A percentile compares a stretch with the other conserved stretches of the same genome.
These are phyloP conservation scores for Melolontha melolontha DNA, from an alignment of 2,888 invertebrate species.

Conservation along the genomic window DNA sequence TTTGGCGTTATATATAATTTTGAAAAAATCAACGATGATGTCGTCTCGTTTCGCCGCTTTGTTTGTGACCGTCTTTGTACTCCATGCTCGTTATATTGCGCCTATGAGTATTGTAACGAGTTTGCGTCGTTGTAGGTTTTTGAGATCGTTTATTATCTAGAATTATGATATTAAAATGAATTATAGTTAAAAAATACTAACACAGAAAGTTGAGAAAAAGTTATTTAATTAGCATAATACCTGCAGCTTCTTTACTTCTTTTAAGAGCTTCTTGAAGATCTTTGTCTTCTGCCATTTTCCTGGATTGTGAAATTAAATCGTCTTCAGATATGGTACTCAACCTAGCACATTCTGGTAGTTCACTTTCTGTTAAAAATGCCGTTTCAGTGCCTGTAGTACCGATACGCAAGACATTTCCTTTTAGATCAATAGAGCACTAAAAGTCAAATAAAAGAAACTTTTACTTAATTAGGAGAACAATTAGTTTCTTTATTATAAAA, in stretches of 20 bases:
- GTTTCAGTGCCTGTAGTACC: constrained; percentile 96
- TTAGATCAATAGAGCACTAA: constrained; percentile 92
- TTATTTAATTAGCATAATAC: constrained; percentile 39
- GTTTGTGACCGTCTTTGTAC: constrained; percentile 13
- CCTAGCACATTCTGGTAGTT: constrained; percentile 83
- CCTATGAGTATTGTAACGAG: constrained; percentile 16
- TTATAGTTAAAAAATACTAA: not conserved
- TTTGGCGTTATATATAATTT: constrained; percentile 17
- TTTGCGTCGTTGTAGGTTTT: constrained; percentile 18
- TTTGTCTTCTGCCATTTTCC: constrained; percentile 74
- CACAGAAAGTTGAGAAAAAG: not conserved
- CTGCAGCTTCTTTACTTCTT: constrained; percentile 70
- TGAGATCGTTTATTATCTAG: constrained; percentile 23
- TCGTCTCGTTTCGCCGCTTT: constrained; percentile 17
- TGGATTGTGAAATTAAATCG: constrained; percentile 66
- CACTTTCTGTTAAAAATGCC: constrained; percentile 84
- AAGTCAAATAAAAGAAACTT: constrained; percentile 39
- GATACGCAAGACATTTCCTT: constrained; percentile 87
- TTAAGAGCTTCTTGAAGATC: constrained; percentile 80
- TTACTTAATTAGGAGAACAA: too few species aligned
- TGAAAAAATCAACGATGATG: constrained; percentile 6
- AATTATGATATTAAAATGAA: constrained; percentile 9
- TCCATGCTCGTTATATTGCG: constrained; percentile 22
- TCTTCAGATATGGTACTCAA: constrained; percentile 78
- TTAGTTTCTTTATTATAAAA: too few species aligned